Evolutionary conservation across 2,113 vertebrate genomes (phyloP), one percentile per base, ranked within the genome.

Genomic region (Cynopterus brachyotis): DNA sequence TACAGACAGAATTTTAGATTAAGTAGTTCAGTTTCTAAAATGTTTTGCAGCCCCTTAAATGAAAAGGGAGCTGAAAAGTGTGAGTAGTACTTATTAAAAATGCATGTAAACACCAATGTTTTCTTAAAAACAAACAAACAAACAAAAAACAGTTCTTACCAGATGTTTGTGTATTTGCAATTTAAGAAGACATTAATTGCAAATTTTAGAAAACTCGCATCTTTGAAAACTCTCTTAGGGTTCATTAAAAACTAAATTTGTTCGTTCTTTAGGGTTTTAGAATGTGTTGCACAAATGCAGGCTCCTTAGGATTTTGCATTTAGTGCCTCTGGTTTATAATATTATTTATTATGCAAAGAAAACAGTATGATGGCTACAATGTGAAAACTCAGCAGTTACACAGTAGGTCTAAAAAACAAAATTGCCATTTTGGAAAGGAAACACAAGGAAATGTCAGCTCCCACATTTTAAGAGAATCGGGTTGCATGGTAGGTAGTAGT

Each of bases 1-100:
- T 92, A 95, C 37, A 79, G 73, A 79, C n/a, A 81, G 93, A 69
- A 76, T 82, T 95, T 95, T 96, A 90, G 45, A 95, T 93, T 95
- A 92, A 96, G n/a, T 53, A 90, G 67, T 42, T 90, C 79, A 90
- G 42, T 82, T 57, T 95, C 83, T 92, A 82, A 57, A 59, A 42
- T 83, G 26, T 66, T 32, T 40, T 80, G 5, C 3, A 87, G 42
- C 8, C 24, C 53, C 67, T 96, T 89, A 66, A 53, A 50, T 80
- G 35, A 78, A 66, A 91, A 96, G 30, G 67, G 24, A 95, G 42
- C 57, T 95, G 32, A 69, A 91, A 64, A 64, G 22, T 45, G 19
- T n/a, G 8, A 26, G 9, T 53, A 50, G 83, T 70, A 57, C 42
- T 70, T 95, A 66, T 87, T 92, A 90, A 95, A 95, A 73, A 85